Evolutionary conservation across 2,888 invertebrate species (phyloP).

Genomic region (Brachyptera risi): DNA sequence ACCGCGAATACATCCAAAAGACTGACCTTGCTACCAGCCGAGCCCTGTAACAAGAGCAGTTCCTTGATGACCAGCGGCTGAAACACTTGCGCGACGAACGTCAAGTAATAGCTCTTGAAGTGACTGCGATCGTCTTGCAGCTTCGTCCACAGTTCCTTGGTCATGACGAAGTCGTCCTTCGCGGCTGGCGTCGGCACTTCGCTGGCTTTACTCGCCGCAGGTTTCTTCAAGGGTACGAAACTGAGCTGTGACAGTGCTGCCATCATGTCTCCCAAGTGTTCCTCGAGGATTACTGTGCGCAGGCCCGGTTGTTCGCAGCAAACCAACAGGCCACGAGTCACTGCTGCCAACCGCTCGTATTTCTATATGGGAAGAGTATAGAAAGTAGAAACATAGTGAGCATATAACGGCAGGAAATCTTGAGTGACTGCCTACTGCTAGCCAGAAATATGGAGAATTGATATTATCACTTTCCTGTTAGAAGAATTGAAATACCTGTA

Average conservation of each 20-base stretch:
- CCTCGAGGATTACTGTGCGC: slow-evolving; percentile 52
- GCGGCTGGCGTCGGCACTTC: slow-evolving; percentile 1
- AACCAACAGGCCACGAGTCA: slow-evolving; percentile 50
- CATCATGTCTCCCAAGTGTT: slow-evolving; percentile 58
- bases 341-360: slow-evolving; percentile 44
- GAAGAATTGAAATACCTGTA: too few relatives aligned
- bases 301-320: slow-evolving; percentile 51
- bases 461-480: too few relatives aligned
- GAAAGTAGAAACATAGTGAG: too few relatives aligned
- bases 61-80: slow-evolving; percentile 62
- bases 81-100: slow-evolving; percentile 54
- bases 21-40: slow-evolving; percentile 31
- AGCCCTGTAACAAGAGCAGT: slow-evolving; percentile 57
- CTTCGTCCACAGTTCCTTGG: slow-evolving; percentile 51
- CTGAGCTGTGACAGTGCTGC: slow-evolving; percentile 65
- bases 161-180: slow-evolving; percentile 49
- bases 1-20: too few relatives aligned
- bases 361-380: slow-evolving; percentile 36
- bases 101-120: slow-evolving; percentile 50
- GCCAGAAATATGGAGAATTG: too few relatives aligned
- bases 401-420: too few relatives aligned
- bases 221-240: slow-evolving; percentile 61
- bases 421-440: too few relatives aligned
- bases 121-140: slow-evolving; percentile 50
- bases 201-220: slow-evolving; percentile 41